Evolutionary conservation across 2,888 invertebrate species (phyloP).

Genomic region (Chrysopilus asiliformis): DNA sequence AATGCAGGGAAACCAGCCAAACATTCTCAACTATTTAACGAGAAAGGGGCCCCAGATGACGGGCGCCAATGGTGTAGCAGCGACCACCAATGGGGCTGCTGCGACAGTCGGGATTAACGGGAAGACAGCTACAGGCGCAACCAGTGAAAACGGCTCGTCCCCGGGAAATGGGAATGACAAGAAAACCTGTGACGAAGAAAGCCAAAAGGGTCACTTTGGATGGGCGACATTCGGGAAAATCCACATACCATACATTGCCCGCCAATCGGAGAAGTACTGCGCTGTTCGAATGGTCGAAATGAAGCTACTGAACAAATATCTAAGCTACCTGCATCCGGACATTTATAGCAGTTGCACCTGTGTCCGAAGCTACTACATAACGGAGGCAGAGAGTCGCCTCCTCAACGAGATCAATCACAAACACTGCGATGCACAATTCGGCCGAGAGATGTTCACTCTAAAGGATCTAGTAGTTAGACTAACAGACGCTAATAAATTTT

Average conservation of each 20-base stretch:
- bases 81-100: conserved; percentile 22
- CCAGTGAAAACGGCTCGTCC: too few species aligned
- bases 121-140: conserved; percentile 26
- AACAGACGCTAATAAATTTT: conserved; percentile 79
- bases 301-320: conserved; percentile 77
- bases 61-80: too few species aligned
- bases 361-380: conserved; percentile 85
- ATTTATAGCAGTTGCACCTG: conserved; percentile 84
- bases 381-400: conserved; percentile 76
- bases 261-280: conserved; percentile 73
- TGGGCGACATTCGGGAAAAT: conserved; percentile 80
- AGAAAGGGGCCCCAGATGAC: conserved; percentile 34
- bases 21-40: conserved; percentile 48
- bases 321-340: conserved; percentile 76
- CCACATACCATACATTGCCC: conserved; percentile 78
- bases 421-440: conserved; percentile 85
- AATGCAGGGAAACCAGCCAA: conserved; percentile 32
- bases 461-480: conserved; percentile 83
- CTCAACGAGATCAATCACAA: conserved; percentile 85
- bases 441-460: conserved; percentile 71
- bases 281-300: conserved; percentile 90
- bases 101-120: conserved; percentile 12
- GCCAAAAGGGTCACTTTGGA: conserved; percentile 71
- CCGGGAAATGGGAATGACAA: too few species aligned
- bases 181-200: conserved; percentile 50